Evolutionary conservation across 2,888 invertebrate species (phyloP).

Genomic region (Nyleta sp.): DNA sequence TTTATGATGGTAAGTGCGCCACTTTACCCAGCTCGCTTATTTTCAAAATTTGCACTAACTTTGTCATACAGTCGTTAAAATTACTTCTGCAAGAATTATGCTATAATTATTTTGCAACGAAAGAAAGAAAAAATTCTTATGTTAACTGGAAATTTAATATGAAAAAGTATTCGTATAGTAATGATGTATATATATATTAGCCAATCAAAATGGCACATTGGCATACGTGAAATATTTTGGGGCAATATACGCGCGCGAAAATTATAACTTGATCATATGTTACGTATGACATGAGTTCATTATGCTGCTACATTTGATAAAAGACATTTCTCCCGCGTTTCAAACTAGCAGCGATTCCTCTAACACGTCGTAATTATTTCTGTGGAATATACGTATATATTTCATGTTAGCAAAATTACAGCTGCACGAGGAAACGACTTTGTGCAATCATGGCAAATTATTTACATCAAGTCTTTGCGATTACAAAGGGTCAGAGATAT

Average conservation of each 20-base stretch:
- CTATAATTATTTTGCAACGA: too few species aligned
- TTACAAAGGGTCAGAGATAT: too few species aligned
- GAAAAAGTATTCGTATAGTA: too few species aligned
- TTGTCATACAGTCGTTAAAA: too few species aligned
- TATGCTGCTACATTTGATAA: slow-evolving; percentile 39
- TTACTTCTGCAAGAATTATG: too few species aligned
- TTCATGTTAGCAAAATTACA: slow-evolving; percentile 20
- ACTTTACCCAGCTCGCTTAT: too few species aligned
- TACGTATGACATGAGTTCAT: slow-evolving; percentile 33
- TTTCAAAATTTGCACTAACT: too few species aligned
- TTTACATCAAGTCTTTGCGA: slow-evolving; percentile 16
- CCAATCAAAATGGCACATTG: too few species aligned
- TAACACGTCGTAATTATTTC: slow-evolving; percentile 21
- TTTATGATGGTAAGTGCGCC: too few species aligned
- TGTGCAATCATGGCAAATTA: slow-evolving; percentile 30
- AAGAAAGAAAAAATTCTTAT: too few species aligned
- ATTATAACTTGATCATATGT: slow-evolving; percentile 19
- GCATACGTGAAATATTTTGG: slow-evolving; percentile 14
- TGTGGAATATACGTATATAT: slow-evolving; percentile 18
- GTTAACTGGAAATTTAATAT: too few species aligned
- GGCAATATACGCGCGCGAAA: slow-evolving; percentile 6
- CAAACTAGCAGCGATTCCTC: slow-evolving; percentile 22
- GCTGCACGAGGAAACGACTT: slow-evolving; percentile 21
- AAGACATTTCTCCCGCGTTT: slow-evolving; percentile 36
- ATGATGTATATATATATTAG: too few species aligned